phyloP scores from a whole-genome alignment of 2,113 vertebrate genomes.

The Calidris pugnax region DNA sequence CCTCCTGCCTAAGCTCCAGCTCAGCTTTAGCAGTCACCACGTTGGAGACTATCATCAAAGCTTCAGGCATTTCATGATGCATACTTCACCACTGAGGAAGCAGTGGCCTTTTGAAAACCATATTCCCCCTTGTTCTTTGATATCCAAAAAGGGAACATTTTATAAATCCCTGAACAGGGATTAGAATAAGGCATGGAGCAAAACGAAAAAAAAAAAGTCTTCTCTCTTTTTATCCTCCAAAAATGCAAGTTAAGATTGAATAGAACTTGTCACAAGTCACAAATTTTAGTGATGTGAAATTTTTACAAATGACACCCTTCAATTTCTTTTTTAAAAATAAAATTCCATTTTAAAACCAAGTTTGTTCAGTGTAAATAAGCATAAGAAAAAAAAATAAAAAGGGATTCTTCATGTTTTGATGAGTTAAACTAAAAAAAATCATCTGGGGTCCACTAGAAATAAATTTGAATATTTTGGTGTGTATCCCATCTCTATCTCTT shows the following conservation, averaged over 20 bases:
- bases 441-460: neutral
- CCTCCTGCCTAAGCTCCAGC: neutral
- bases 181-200: neutral
- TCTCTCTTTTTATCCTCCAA: neutral
- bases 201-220: neutral
- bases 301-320: neutral
- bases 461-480: neutral
- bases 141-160: neutral
- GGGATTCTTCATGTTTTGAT: neutral
- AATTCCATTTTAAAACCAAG: neutral
- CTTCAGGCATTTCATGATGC: neutral
- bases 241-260: neutral
- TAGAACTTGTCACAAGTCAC: neutral
- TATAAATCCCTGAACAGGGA: neutral
- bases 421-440: neutral
- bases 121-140: neutral
- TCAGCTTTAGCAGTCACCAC: neutral
- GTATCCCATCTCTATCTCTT: neutral
- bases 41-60: constrained; percentile 8
- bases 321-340: neutral
- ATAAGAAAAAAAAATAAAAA: neutral
- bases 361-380: fast-evolving
- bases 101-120: neutral
- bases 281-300: neutral
- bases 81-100: neutral